Base-by-base conservation (phyloP, 1,140 invertebrate species). In the Arctopsyche grandis region DNA sequence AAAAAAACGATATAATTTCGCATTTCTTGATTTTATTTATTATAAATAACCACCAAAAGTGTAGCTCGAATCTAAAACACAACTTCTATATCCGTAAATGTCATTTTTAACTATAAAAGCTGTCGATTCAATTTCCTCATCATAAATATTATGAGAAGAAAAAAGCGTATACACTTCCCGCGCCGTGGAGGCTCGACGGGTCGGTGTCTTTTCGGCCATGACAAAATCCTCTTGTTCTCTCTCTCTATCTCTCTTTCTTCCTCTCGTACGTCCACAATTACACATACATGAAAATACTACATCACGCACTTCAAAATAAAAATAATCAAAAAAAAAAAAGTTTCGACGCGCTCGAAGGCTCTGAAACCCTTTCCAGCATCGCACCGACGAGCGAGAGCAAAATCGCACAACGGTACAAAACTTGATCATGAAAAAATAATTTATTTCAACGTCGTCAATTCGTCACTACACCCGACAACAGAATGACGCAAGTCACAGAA, bases 31-130 rank as follows among this genome's bases (percentile, higher is more conserved):
- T 14, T 80, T 80, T 80, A 80, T 80, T 80, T 80, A 19, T 52
- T 52, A 80, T 77, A 80, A 80, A 80, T 80, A 77, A 70, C 79
- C 79, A 80, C 75, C 79, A 80, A 76, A 77, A 77, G 58, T 79
- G 78, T 75, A 74, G 78, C 78, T 78, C 63, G 63, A 79, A 29
- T 79, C 78, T 79, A 79, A 79, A 79, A 79, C 78, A 79, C 78
- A 75, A 69, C 56, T 79, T 75, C 78, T 79, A 79, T 69, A 16
- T 71, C 22, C 60, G 56, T 66, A 76, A 76, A 43, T 78, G 77
- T 78, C 77, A 71, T 73, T 22, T 73, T 56, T 60, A 74, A 66
- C 69, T 73, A 74, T 60, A 66, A 73, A 74, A 71, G 78, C 52
- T 66, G 69, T 71, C 69, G 76, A 52, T 69, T 77, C 44, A 77